A percentile compares a stretch with the other conserved stretches of the same genome.
phyloP scores from a whole-genome alignment of 1,140 invertebrate species.

The Cotesia vestalis region DNA sequence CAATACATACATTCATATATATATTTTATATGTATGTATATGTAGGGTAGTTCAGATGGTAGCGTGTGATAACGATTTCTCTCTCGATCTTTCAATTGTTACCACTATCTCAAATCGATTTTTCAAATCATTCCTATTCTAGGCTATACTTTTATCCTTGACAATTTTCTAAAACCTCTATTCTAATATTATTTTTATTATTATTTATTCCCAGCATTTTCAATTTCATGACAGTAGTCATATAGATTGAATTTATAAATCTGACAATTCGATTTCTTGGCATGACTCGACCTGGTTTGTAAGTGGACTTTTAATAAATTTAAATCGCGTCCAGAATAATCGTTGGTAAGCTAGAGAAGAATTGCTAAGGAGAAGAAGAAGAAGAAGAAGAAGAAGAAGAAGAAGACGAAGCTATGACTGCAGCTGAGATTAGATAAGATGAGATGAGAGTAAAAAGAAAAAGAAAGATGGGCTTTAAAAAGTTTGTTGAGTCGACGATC shows the following conservation, averaged over 20 bases:
- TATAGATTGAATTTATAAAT: not conserved
- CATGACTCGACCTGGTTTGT: constrained; percentile 16
- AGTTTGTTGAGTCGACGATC: constrained; percentile 8
- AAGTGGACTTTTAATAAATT: constrained; percentile 18
- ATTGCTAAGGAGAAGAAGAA: not conserved
- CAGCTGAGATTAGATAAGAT: not conserved
- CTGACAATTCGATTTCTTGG: constrained; percentile 14
- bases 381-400: not conserved
- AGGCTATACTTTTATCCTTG: not conserved
- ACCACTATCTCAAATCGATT: constrained; percentile 15
- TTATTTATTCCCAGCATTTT: not conserved
- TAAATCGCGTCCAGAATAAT: constrained; percentile 22
- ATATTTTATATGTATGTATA: not conserved
- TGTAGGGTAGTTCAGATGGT: not conserved
- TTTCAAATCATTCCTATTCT: not conserved
- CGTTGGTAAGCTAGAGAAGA: not conserved
- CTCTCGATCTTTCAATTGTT: not conserved
- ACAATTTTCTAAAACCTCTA: not conserved
- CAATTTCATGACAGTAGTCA: not conserved
- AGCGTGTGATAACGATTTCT: constrained; percentile 14
- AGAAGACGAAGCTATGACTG: not conserved
- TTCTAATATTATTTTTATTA: too few relatives aligned
- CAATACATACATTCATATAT: not conserved
- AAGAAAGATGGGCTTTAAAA: not conserved
- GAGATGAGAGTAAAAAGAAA: too few relatives aligned